Evolutionary conservation across 64 coral and sea anemone species (phyloP).

Genomic region (Montipora cactus): DNA sequence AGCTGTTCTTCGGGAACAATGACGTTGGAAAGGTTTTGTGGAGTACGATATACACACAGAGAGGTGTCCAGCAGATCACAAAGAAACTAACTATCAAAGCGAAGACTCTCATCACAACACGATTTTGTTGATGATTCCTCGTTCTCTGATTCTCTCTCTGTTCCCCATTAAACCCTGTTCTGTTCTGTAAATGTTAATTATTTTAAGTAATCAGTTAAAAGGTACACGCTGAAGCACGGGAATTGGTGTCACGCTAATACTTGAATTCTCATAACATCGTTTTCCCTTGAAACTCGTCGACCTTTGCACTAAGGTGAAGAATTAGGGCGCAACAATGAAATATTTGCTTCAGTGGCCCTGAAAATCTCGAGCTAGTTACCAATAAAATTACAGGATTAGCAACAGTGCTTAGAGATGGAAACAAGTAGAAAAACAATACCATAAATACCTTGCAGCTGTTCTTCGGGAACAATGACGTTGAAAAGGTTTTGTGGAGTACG

Average conservation of each 20-base stretch:
- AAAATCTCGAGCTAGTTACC: not conserved
- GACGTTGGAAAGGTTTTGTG: not conserved
- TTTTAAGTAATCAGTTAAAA: no score
- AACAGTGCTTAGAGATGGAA: not conserved
- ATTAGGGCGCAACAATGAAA: not conserved
- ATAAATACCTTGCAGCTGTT: not conserved
- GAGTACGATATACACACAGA: not conserved
- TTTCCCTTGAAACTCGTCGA: not conserved
- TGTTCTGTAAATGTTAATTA: no score
- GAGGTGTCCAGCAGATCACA: conserved; percentile 8
- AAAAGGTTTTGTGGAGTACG: not conserved
- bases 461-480: not conserved
- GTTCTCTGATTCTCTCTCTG: not conserved
- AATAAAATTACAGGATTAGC: conserved; percentile 20
- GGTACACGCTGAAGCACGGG: no score
- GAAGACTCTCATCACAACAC: not conserved
- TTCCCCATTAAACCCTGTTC: not conserved
- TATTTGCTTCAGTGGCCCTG: not conserved
- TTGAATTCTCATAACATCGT: no score
- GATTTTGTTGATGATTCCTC: not conserved
- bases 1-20: not conserved
- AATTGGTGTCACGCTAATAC: no score
- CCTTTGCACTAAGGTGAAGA: not conserved
- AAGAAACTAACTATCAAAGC: not conserved
- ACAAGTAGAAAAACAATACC: conserved; percentile 9